Percentiles rank a stretch among this genome's conserved stretches.
These are phyloP conservation scores for Leptinotarsa texana DNA, from an alignment of 1,140 invertebrate species.

Conservation along the genomic window DNA sequence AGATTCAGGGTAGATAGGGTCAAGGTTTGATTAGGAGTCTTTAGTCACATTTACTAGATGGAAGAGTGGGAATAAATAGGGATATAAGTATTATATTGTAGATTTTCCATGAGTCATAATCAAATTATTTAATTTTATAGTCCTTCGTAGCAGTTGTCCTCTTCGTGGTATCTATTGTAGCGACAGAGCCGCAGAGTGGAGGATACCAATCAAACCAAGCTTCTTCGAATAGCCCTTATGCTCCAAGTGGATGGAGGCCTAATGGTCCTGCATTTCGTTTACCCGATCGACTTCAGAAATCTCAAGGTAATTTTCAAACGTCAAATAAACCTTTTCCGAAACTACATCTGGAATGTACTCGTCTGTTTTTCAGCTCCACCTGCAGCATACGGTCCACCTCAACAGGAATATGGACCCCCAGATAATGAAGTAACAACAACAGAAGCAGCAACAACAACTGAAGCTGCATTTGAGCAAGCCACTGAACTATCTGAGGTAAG, in stretches of 20 bases:
- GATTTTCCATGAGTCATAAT: no score
- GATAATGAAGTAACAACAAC: slow-evolving; percentile 36
- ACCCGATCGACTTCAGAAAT: slow-evolving; percentile 35
- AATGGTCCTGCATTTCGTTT: slow-evolving; percentile 46
- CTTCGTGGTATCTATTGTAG: slow-evolving; percentile 43
- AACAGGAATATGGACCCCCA: slow-evolving; percentile 44
- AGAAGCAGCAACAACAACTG: slow-evolving; percentile 41
- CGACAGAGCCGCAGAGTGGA: slow-evolving; percentile 46
- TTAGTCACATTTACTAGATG: no score
- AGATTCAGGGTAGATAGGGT: no score
- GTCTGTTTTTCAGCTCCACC: slow-evolving; percentile 18
- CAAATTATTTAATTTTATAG: slow-evolving; percentile 33
- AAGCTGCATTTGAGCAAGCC: slow-evolving; percentile 35
- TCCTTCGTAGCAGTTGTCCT: slow-evolving; percentile 43
- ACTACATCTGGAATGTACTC: neutral
- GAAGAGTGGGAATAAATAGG: no score
- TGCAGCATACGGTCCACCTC: slow-evolving; percentile 31
- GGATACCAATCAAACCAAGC: slow-evolving; percentile 35
- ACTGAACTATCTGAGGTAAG: slow-evolving; percentile 38
- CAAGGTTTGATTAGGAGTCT: no score
- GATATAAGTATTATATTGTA: no score
- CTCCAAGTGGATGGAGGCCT: slow-evolving; percentile 48
- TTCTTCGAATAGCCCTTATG: slow-evolving; percentile 40
- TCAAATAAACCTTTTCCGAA: neutral
- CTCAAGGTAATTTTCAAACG: neutral